Base-by-base conservation (phyloP, 2,888 invertebrate genomes). In the Argynnis bischoffii region DNA sequence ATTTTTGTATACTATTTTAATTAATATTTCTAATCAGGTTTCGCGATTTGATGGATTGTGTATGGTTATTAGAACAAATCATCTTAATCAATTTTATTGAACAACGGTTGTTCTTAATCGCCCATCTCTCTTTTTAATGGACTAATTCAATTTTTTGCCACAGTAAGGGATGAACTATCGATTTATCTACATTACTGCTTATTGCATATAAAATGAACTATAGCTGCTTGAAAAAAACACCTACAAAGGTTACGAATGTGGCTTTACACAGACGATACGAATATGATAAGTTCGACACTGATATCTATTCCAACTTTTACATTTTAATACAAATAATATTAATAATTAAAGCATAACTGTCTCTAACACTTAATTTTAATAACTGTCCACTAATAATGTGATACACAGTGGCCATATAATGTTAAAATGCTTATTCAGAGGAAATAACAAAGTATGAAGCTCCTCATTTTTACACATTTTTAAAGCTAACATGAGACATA, bases 321-420 rank as follows among this genome's bases (percentile, higher is more conserved):
- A 65, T 46, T 65, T 59, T 59, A 59, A 59, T 47, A 59, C 26
- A 59, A 54, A 59, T 51, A 64, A 57, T 8, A 48, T 48, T 31
- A 48, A 48, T 48, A 48, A 59, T 26, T 48, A 48, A 59, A 59
- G 48, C 31, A 55, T 61, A 61, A 48, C 55, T 66, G 54, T 66
- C 60, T 64, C 64, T 61, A 61, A 55, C 55, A 61, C 61, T 56
- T 69, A 61, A 35, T 66, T 63, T 63, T 63, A 67, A 48, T 64
- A 64, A 63, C 54, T 83, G 81, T 85, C 81, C 79, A 80, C 76
- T 75, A 77, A 66, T 73, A 81, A 83, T 79, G 89, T 89, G 89
- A 90, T 89, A 88, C 78, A 73, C 77, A 84, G 87, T 79, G 86
- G 91, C 90, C 90, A 90, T 90, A 87, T 79, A 75, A 74, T 69